Evolutionary conservation across 2,113 vertebrate species (phyloP), one percentile per base, ranked within the genome.

Genomic region (Caloenas nicobarica): DNA sequence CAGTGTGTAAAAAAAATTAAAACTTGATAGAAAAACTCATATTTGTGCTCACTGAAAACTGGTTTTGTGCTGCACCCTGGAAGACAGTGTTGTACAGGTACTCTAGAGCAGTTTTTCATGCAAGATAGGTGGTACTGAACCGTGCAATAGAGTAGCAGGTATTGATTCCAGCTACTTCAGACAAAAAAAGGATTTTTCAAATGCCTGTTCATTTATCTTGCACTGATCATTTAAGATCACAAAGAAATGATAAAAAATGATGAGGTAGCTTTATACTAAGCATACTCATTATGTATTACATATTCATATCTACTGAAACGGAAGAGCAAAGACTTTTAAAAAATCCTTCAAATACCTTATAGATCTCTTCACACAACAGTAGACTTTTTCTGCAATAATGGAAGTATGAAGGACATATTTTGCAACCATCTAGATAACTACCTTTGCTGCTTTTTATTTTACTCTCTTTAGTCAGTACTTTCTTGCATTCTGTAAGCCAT

Each of bases 181-280:
- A 57, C 5, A 44, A 44, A 44, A 44, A 44, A 87, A 48, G 5
- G 46, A 77, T 54, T 86, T 69, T 81, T 58, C 12, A 46, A 95
- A 93, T 74, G n/a, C 71, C 6, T 44, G 5, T 23, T 81, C 16
- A 62, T 88, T 91, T 74, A 89, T 62, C 58, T 58, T 91, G 62
- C 16, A 81, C 25, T 73, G 9, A 50, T 77, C 56, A 91, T 92
- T 91, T 92, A 89, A 78, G 42, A 70, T 86, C 29, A 44, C 21
- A 82, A 96, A 76, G 81, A 95, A 95, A 94, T 56, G 36, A 95
- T 92, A 76, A 94, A 72, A 76, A 81, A 84, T 50, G 15, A 86
- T 56, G 58, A 64, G 31, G 16, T 36, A 86, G 57, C 57, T 95
- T 91, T 92, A 80, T 70, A 68, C 40, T 42, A 79, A 86, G 29